Evolutionary conservation across 2,797 vertebrate genomes (phyloP).

Genomic region (Neopelma chrysocephalum): DNA sequence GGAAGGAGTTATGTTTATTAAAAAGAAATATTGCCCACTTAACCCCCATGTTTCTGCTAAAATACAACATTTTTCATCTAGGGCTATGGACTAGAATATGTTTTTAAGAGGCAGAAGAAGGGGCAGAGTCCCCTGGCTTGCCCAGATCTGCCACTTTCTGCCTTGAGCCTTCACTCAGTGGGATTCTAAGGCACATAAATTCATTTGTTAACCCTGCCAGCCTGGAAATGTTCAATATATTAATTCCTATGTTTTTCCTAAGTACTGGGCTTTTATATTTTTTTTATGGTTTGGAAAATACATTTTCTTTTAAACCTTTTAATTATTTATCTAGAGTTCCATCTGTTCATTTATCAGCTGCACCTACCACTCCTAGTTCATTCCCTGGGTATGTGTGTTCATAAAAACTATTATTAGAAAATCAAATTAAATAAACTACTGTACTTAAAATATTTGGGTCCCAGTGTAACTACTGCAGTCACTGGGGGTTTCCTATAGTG

Average conservation of each 20-base stretch:
- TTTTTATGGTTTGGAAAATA: not conserved
- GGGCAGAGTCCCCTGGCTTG: not conserved
- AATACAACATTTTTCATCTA: not conserved
- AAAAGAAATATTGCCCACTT: not conserved
- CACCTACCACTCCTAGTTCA: not conserved
- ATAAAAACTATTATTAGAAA: slow-evolving; percentile 3
- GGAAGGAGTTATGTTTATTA: not conserved
- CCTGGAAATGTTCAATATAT: not conserved
- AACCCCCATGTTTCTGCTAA: not conserved
- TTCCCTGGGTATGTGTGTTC: not conserved
- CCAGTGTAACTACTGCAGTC: not conserved
- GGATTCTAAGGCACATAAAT: not conserved
- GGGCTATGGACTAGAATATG: not conserved
- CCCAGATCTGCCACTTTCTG: not conserved
- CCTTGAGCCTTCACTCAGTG: not conserved
- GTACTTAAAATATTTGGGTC: not conserved
- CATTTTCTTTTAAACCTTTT: not conserved
- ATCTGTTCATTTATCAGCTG: not conserved
- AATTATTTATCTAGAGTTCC: not conserved
- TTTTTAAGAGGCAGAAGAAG: not conserved
- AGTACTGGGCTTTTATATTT: not conserved
- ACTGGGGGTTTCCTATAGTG: not conserved
- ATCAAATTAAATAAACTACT: not conserved
- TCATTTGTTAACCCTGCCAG: not conserved
- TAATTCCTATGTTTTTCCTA: not conserved